A percentile compares a stretch with the other conserved stretches of the same genome.
Conservation (phyloP, 1,140 invertebrate genomes). For the Zeugodacus cucurbitae region DNA sequence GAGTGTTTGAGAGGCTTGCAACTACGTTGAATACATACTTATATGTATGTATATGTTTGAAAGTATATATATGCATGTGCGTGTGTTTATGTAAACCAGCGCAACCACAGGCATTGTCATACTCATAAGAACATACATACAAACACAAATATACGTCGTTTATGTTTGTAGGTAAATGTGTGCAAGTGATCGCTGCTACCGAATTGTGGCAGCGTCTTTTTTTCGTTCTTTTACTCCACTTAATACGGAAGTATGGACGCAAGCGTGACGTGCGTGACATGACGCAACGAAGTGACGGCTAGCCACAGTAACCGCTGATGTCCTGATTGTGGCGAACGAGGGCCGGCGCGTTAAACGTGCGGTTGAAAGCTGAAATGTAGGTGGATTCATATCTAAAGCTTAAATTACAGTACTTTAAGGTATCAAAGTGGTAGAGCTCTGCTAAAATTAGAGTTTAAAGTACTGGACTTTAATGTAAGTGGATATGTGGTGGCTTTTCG, state of each 20-base stretch:
- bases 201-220: background rate
- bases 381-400: background rate
- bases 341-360: background rate
- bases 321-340: background rate
- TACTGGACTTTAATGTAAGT: no score
- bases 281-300: background rate
- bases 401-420: background rate
- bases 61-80: background rate
- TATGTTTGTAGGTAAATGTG: background rate
- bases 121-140: background rate
- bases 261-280: background rate
- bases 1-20: background rate
- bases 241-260: background rate
- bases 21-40: background rate
- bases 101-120: background rate
- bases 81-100: background rate
- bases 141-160: background rate
- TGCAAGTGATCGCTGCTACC: background rate
- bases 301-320: background rate
- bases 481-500: no score
- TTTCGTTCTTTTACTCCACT: background rate
- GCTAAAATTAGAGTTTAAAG: no score
- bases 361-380: background rate
- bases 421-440: no score
- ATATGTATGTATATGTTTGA: background rate